phyloP scores from a whole-genome alignment of 2,797 vertebrate genomes.

The Chloroceryle inda region DNA sequence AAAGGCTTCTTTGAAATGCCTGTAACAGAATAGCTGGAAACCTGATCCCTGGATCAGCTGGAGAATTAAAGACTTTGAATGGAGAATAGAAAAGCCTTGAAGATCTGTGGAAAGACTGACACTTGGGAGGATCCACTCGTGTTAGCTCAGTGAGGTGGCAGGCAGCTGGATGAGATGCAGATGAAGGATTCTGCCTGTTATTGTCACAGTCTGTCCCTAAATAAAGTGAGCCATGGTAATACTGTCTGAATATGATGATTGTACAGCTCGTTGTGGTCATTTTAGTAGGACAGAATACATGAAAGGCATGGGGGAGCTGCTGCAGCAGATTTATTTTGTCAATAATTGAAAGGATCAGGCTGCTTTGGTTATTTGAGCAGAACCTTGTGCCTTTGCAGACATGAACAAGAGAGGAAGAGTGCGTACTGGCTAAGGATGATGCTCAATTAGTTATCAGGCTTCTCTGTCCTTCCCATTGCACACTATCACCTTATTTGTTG shows the following conservation, averaged over 20 bases:
- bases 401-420: background rate
- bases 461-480: background rate
- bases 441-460: background rate
- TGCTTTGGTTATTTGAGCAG: background rate
- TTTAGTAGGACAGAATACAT: background rate
- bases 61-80: background rate
- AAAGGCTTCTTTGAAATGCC: background rate
- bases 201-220: background rate
- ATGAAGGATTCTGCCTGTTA: background rate
- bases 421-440: background rate
- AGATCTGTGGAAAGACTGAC: background rate
- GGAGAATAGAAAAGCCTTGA: background rate
- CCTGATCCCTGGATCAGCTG: background rate
- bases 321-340: background rate
- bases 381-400: rapidly evolving
- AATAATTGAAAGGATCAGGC: background rate
- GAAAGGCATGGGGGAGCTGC: background rate
- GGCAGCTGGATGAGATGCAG: background rate
- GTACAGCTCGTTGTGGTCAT: background rate
- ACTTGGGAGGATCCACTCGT: rapidly evolving
- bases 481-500: background rate
- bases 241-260: background rate
- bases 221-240: background rate
- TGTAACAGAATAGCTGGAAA: background rate
- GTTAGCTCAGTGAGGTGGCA: background rate